A percentile compares a stretch with the other conserved stretches of the same genome.
Conservation (phyloP, 2,113 vertebrate species). For the Alethe diademata region DNA sequence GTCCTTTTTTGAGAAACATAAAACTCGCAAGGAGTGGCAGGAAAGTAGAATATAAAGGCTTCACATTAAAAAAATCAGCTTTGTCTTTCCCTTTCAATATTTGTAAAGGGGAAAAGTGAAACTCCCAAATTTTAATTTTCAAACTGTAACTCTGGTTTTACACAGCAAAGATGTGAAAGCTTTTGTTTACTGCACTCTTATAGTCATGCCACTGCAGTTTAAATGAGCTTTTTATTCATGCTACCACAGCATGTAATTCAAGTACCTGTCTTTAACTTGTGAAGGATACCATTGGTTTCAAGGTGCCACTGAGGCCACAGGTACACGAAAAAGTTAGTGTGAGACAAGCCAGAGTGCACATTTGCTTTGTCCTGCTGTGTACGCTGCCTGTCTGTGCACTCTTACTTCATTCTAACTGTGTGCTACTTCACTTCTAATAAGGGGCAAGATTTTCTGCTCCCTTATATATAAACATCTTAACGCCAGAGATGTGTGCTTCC, state of each 20-base stretch:
- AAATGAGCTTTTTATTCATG: neutral
- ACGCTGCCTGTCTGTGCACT: neutral
- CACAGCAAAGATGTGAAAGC: neutral
- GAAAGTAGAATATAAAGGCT: neutral
- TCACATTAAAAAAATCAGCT: neutral
- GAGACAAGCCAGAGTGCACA: neutral
- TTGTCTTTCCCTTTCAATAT: neutral
- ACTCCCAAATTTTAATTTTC: neutral
- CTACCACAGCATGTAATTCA: neutral
- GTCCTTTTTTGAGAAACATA: neutral
- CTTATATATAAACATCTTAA: neutral
- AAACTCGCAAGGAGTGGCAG: neutral
- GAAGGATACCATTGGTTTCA: neutral
- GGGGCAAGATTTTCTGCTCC: constrained; percentile 1
- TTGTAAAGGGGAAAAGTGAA: neutral
- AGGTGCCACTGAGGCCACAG: neutral
- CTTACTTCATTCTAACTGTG: neutral
- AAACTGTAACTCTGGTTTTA: neutral
- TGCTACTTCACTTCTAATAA: neutral
- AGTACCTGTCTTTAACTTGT: neutral
- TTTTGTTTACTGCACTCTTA: neutral
- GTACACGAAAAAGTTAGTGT: neutral
- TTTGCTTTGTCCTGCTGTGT: neutral
- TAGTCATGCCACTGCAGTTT: neutral
- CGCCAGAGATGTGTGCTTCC: neutral